These are phyloP conservation scores for Atractosteus spatula DNA, from an alignment of 2,113 vertebrate genomes.

Conservation along the genomic window DNA sequence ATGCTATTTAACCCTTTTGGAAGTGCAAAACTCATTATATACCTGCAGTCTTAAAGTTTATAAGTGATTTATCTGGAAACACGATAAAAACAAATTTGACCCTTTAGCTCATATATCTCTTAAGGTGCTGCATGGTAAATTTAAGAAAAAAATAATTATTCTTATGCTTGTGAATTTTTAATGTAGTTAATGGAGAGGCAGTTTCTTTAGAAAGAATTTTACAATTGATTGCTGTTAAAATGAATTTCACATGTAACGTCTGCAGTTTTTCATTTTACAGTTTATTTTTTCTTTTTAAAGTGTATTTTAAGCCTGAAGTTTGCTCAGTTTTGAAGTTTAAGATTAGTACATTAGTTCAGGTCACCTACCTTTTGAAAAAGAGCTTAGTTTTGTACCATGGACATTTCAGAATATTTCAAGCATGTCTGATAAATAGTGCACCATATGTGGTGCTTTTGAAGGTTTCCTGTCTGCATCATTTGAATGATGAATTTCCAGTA, in stretches of 20 bases:
- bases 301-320: not conserved
- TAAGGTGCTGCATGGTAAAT: too few species aligned
- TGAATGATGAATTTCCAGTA: constrained; percentile 18
- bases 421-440: not conserved
- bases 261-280: not conserved
- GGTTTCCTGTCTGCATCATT: constrained; percentile 13
- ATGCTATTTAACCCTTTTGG: too few species aligned
- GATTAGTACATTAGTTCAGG: not conserved
- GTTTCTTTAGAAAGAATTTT: not conserved
- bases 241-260: not conserved
- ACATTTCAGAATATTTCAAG: not conserved
- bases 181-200: too few species aligned
- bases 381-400: not conserved
- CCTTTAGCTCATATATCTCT: too few species aligned
- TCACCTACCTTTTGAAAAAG: not conserved
- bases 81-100: too few species aligned
- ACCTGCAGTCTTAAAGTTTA: too few species aligned
- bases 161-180: too few species aligned
- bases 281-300: not conserved
- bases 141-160: too few species aligned
- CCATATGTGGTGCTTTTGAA: not conserved
- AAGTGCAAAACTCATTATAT: too few species aligned
- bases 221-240: not conserved
- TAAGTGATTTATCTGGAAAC: too few species aligned
- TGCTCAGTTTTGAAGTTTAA: not conserved